Base-by-base conservation (phyloP, 2,113 vertebrate species). In the Naja naja region DNA sequence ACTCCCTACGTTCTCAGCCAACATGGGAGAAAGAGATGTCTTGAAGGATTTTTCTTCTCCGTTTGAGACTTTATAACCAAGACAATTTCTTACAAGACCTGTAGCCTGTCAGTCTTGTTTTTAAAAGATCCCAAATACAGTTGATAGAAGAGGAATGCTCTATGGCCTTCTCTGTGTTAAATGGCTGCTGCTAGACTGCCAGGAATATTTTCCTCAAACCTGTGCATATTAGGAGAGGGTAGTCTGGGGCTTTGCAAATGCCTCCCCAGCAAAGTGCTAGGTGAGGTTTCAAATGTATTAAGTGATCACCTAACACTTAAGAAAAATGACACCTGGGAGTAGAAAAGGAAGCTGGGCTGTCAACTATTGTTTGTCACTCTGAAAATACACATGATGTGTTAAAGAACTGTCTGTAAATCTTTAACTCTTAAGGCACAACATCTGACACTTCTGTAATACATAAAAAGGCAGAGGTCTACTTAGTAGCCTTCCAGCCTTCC, bases 391-490 rank as follows among this genome's bases (percentile, higher is more conserved):
- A 22, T 94, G 92, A 91, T 92, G 94, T 10, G 92, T 90, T 86
- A 94, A 92, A 96, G 91, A 55, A 93, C 94, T 92, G 95, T 91
- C 95, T 95, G 85, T 96, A 97, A 96, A 97, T 97, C 95, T 97
- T 95, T 86, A 92, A 90, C 39, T 60, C n/a, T 58, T 47, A 94
- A 94, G 94, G 74, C 92, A 11, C 92, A 96, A 96, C 97, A 96
- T 94, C 93, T 90, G 94, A 96, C 91, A 90, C 94, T 30, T 14
- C 93, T 94, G 94, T 47, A 96, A 96, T 20, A 93, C 92, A 87
- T 58, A 56, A 88, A 91, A 87, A 30, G 9, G 93, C 0, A 96
- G 93, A 95, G 96, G 92, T 89, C 69, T 96, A 39, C 39, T 94
- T 95, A 96, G 96, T 93, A 97, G 94, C 56, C 94, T 96, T 93